Percentiles rank a stretch among this genome's conserved stretches.
Conservation (phyloP, 2,888 invertebrate species). For the Oasisia sp. region DNA sequence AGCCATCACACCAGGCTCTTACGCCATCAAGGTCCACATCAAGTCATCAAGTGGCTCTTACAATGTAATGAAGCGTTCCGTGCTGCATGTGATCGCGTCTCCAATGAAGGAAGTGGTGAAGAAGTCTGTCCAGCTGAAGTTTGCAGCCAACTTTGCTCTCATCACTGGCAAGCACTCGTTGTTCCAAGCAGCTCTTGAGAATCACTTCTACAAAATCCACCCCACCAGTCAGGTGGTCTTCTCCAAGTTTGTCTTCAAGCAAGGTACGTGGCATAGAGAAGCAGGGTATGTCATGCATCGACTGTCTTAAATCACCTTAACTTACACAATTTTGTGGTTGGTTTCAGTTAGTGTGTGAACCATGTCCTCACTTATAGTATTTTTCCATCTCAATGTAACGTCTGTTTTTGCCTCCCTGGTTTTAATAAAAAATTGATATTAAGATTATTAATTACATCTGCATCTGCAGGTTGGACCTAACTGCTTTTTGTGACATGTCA, state of each 20-base stretch:
- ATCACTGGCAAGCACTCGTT: not conserved
- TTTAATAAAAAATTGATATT: too few species aligned
- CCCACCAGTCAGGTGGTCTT: not conserved
- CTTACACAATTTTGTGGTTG: too few species aligned
- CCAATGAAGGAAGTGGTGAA: not conserved
- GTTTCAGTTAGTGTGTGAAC: too few species aligned
- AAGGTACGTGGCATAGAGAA: not conserved
- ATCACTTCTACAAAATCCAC: not conserved
- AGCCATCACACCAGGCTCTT: not conserved
- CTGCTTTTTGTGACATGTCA: too few species aligned
- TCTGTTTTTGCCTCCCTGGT: too few species aligned
- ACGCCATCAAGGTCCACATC: not conserved
- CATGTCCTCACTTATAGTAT: too few species aligned
- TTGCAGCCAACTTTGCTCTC: not conserved
- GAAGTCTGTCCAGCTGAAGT: constrained; percentile 10
- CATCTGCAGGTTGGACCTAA: too few species aligned
- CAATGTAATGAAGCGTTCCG: not conserved
- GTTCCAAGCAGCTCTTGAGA: not conserved
- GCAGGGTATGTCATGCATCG: too few species aligned
- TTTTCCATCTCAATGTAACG: too few species aligned
- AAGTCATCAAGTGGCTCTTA: not conserved
- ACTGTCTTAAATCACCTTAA: too few species aligned
- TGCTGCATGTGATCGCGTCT: not conserved
- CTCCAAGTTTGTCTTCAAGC: not conserved
- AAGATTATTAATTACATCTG: too few species aligned